Base-by-base conservation (phyloP, 2,888 invertebrate genomes). In the Agrypnus murinus region DNA sequence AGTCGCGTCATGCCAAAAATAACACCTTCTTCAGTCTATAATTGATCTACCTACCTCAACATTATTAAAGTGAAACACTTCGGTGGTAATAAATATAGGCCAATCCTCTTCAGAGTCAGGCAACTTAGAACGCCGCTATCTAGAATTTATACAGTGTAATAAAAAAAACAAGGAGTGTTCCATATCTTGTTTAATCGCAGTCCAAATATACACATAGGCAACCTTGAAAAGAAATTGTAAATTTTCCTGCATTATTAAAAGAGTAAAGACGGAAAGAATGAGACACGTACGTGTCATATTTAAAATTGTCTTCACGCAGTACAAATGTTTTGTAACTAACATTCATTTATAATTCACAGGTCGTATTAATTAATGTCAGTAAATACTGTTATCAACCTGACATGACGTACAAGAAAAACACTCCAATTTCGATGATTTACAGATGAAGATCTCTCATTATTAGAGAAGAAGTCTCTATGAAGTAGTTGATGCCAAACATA, bases 41-140 rank as follows among this genome's bases (percentile, higher is more conserved):
- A 59, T 45, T 59, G 59, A 32, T 45, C 59, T 59, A 59, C 59
- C 59, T 38, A 59, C 59, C 59, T 38, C 59, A 59, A 59, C 25
- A 31, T 59, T 12, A 59, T 43, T 31, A 12, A 43, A 50, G 50
- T 50, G 7, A 43, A 55, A 55, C 43, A 25, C n/a, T 45, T 14
- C 10, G 14, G 25, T 25, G 14, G 25, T 36, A 59, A 59, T 59
- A 45, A 50, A 50, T 43, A 45, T 43, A 43, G 38, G 25, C 32
- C 59, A 43, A 59, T 59, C 59, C 45, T 50, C 12, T n/a, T 19
- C 7, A 48, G 12, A 50, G 31, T 17, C n/a, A 19, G 15, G 40
- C 12, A 40, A 14, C 12, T 10, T 12, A 40, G 15, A 32, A 31
- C 50, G 12, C 31, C 31, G 25, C 50, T 31, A 31, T 50, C 32